Evolutionary conservation across 1,140 invertebrate species (phyloP).

Genomic region (Euwallacea similis): DNA sequence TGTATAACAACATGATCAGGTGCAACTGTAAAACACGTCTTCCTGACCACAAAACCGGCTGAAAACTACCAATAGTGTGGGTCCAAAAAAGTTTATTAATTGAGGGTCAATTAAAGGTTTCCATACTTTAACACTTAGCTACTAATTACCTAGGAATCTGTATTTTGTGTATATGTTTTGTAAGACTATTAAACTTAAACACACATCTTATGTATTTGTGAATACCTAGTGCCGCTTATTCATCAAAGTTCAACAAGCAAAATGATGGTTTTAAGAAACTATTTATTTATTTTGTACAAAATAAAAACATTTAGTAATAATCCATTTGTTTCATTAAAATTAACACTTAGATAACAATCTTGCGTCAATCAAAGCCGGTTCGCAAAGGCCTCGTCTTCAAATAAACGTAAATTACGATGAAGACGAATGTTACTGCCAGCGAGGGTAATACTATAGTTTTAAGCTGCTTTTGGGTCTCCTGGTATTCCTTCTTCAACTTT

Average conservation of each 20-base stretch:
- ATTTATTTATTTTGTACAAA: constrained; percentile 41
- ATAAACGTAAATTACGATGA: constrained; percentile 78
- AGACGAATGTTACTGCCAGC: constrained; percentile 65
- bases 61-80: neutral
- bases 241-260: neutral
- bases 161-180: constrained; percentile 43
- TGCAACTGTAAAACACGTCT: too few species aligned
- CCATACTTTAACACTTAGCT: constrained; percentile 24
- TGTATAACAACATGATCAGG: too few species aligned
- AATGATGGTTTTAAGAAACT: constrained; percentile 36
- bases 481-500: constrained; percentile 78
- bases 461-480: constrained; percentile 74
- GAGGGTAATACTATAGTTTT: constrained; percentile 76
- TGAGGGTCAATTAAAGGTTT: constrained; percentile 11
- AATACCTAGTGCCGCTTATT: constrained; percentile 19
- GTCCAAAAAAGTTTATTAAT: neutral
- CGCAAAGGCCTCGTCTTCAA: constrained; percentile 68
- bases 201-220: constrained; percentile 13
- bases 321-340: constrained; percentile 5
- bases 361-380: constrained; percentile 36
- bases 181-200: constrained; percentile 23
- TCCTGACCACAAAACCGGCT: too few species aligned
- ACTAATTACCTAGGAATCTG: constrained; percentile 18
- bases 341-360: neutral
- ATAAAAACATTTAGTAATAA: constrained; percentile 34